Conservation (phyloP, 2,113 vertebrate species). For the Nerophis lumbriciformis region DNA sequence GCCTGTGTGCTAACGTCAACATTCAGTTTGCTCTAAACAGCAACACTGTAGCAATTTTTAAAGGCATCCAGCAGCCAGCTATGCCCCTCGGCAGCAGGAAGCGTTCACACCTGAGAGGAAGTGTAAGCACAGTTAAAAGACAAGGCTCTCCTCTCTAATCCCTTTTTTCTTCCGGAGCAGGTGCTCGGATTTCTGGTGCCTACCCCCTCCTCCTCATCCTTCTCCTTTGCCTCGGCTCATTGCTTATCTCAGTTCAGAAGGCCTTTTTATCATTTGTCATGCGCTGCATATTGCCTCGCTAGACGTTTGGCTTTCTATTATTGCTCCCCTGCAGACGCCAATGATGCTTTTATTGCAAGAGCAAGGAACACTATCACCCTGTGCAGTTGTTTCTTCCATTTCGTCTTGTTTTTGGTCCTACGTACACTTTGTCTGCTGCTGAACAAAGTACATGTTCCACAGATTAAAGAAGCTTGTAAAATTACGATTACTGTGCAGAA, state of each 20-base stretch:
- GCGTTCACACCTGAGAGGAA: slow-evolving; percentile 29
- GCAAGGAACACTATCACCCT: slow-evolving; percentile 5
- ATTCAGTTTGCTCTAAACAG: slow-evolving; percentile 45
- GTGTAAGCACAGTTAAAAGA: slow-evolving; percentile 19
- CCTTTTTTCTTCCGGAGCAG: slow-evolving; percentile 8
- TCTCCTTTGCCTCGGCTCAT: background rate
- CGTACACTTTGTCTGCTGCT: slow-evolving; percentile 3
- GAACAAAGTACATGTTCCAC: background rate
- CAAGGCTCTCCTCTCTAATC: slow-evolving; percentile 19
- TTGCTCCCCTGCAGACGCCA: slow-evolving; percentile 11
- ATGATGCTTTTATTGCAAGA: slow-evolving; percentile 3
- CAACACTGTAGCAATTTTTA: slow-evolving; percentile 1
- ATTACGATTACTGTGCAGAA: background rate
- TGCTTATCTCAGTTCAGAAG: background rate
- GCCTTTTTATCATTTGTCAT: slow-evolving; percentile 18
- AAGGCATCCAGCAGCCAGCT: background rate
- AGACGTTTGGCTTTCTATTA: slow-evolving; percentile 14
- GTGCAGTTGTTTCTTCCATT: slow-evolving; percentile 3
- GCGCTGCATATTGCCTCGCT: slow-evolving; percentile 9
- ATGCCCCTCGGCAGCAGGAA: slow-evolving; percentile 20
- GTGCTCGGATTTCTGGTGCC: slow-evolving; percentile 5
- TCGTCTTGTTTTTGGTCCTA: background rate
- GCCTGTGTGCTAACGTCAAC: slow-evolving; percentile 37
- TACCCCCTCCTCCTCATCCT: background rate
- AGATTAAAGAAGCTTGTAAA: background rate